phyloP scores from a whole-genome alignment of 1,140 invertebrate species.

The Linepithema humile region DNA sequence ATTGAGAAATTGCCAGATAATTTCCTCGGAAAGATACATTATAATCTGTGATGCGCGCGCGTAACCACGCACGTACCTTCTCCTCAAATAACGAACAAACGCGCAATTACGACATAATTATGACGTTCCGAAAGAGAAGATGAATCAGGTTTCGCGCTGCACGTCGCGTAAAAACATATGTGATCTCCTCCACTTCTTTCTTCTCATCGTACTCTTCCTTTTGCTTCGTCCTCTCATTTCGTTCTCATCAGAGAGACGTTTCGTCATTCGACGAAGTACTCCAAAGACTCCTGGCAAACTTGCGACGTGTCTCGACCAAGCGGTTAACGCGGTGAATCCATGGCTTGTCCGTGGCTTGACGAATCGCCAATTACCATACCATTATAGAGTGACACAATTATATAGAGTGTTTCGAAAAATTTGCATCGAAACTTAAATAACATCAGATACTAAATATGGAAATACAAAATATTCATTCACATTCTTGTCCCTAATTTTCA shows the following conservation, averaged over 20 bases:
- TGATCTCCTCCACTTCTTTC: background rate
- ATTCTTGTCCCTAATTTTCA: background rate
- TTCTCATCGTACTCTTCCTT: background rate
- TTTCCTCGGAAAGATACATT: slow-evolving; percentile 37
- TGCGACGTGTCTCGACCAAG: slow-evolving; percentile 58
- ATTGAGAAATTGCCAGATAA: slow-evolving; percentile 56
- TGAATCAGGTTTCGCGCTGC: slow-evolving; percentile 55
- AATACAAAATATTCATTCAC: slow-evolving; percentile 14
- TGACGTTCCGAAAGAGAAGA: slow-evolving; percentile 55
- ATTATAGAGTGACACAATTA: slow-evolving; percentile 48
- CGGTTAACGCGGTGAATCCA: slow-evolving; percentile 64
- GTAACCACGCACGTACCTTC: background rate
- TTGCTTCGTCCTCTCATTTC: slow-evolving; percentile 58
- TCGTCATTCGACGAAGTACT: slow-evolving; percentile 60
- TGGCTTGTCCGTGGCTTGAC: slow-evolving; percentile 57
- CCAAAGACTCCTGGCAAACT: slow-evolving; percentile 52
- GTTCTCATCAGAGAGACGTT: slow-evolving; percentile 64
- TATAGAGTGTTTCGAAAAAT: slow-evolving; percentile 20
- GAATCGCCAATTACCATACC: slow-evolving; percentile 58
- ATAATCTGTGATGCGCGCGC: slow-evolving; percentile 9
- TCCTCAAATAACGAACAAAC: slow-evolving; percentile 64
- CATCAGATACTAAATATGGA: slow-evolving; percentile 7
- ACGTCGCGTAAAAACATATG: slow-evolving; percentile 56
- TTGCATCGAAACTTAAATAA: slow-evolving; percentile 14
- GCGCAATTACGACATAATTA: slow-evolving; percentile 69